Conservation (phyloP, 1,140 invertebrate species). For the Sycobia sp. region DNA sequence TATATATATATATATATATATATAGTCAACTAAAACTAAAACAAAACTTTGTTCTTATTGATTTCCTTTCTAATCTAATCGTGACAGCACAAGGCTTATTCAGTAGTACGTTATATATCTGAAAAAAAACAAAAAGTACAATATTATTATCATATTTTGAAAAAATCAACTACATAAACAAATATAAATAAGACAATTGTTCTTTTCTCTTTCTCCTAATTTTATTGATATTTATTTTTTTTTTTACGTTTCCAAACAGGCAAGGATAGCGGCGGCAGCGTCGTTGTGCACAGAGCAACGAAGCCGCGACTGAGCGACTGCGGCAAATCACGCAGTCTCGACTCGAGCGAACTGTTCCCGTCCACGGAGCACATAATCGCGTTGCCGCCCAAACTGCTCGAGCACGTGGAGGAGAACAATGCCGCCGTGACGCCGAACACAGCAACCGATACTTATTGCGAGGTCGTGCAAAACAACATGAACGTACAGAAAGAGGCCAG, state of each 20-base stretch:
- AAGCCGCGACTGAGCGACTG: constrained; percentile 72
- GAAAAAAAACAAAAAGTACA: too few relatives aligned
- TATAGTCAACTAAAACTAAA: too few relatives aligned
- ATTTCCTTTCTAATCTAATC: too few relatives aligned
- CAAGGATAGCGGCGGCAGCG: not conserved
- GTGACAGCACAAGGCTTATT: too few relatives aligned
- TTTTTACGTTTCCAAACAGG: too few relatives aligned
- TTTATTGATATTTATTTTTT: too few relatives aligned
- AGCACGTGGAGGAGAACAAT: constrained; percentile 53
- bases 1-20: too few relatives aligned
- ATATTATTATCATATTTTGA: too few relatives aligned
- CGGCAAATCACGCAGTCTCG: constrained; percentile 82
- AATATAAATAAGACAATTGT: not conserved
- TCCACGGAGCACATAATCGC: constrained; percentile 53
- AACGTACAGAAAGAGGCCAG: constrained; percentile 19
- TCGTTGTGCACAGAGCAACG: constrained; percentile 47
- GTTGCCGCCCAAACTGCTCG: constrained; percentile 47
- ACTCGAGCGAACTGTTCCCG: constrained; percentile 77
- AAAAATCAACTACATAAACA: too few relatives aligned
- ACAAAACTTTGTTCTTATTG: too few relatives aligned
- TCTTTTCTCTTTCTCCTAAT: not conserved
- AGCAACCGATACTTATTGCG: not conserved
- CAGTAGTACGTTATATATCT: too few relatives aligned
- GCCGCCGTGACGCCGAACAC: not conserved
- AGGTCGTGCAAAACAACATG: constrained; percentile 12